Evolutionary conservation across 2,113 vertebrate genomes (phyloP).

Genomic region (Hemibagrus wyckioides): DNA sequence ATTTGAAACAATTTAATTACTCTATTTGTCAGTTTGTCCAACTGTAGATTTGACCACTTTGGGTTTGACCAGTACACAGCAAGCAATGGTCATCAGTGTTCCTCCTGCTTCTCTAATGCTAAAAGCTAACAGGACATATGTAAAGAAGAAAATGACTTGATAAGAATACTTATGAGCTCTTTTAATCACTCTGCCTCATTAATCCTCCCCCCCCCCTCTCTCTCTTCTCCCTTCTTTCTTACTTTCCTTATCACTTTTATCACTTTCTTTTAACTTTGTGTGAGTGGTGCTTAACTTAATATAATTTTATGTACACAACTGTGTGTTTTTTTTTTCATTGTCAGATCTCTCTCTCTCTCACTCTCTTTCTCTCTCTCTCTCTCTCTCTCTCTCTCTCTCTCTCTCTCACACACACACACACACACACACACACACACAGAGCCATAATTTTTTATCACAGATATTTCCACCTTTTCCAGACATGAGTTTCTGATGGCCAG

Average conservation of each 20-base stretch:
- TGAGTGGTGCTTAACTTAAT: not conserved
- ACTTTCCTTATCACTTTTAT: not conserved
- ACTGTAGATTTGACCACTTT: too few species aligned
- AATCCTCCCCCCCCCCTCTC: too few species aligned
- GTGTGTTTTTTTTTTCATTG: not conserved
- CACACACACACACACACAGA: not conserved
- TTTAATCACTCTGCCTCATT: too few species aligned
- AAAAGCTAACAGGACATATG: too few species aligned
- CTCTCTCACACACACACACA: not conserved
- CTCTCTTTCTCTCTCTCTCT: too few species aligned
- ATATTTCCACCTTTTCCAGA: not conserved
- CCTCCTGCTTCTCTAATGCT: too few species aligned
- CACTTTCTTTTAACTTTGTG: not conserved
- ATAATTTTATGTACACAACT: not conserved
- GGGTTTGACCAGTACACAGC: too few species aligned
- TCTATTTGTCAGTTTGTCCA: too few species aligned
- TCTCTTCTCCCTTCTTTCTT: not conserved
- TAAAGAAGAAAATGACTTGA: too few species aligned
- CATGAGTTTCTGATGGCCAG: not conserved
- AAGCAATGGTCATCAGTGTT: too few species aligned
- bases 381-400: not conserved
- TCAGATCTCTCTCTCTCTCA: not conserved
- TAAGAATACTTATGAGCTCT: too few species aligned
- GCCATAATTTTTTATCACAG: not conserved
- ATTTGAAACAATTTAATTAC: too few species aligned